phyloP scores from a whole-genome alignment of 2,797 vertebrate species.

The Rhinella marina region DNA sequence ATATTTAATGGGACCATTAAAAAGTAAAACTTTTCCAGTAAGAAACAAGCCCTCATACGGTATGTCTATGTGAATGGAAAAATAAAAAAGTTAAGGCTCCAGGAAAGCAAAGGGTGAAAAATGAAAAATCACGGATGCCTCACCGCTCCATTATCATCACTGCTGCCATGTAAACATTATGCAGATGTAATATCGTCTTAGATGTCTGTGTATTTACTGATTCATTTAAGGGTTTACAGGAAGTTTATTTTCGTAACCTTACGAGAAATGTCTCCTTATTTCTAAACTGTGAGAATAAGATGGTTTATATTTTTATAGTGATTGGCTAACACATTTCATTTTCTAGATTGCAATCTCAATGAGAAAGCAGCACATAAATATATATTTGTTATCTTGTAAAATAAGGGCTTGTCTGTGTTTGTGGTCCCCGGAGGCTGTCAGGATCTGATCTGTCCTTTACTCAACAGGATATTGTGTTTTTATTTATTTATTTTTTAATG shows the following conservation, averaged over 20 bases:
- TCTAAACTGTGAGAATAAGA: not conserved
- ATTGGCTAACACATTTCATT: slow-evolving; percentile 23
- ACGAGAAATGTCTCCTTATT: not conserved
- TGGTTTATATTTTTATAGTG: not conserved
- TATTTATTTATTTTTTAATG: not conserved
- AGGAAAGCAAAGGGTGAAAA: no score
- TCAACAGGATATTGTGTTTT: slow-evolving; percentile 31
- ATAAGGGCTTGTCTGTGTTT: slow-evolving; percentile 14
- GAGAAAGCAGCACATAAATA: not conserved
- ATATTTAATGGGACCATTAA: no score
- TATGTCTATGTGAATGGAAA: no score
- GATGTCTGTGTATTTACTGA: no score
- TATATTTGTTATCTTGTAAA: slow-evolving; percentile 28
- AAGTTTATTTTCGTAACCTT: not conserved
- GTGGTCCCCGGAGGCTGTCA: slow-evolving; percentile 1
- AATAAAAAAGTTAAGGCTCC: no score
- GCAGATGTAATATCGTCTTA: no score
- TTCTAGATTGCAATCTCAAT: slow-evolving; percentile 45
- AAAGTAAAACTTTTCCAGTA: no score
- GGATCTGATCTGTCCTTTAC: slow-evolving; percentile 26
- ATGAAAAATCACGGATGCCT: no score
- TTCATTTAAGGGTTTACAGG: not conserved
- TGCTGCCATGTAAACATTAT: no score
- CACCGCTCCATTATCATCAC: no score
- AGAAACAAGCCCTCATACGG: no score